These are phyloP conservation scores for Phoenicopterus ruber DNA, from an alignment of 2,113 vertebrate genomes.

Conservation along the genomic window DNA sequence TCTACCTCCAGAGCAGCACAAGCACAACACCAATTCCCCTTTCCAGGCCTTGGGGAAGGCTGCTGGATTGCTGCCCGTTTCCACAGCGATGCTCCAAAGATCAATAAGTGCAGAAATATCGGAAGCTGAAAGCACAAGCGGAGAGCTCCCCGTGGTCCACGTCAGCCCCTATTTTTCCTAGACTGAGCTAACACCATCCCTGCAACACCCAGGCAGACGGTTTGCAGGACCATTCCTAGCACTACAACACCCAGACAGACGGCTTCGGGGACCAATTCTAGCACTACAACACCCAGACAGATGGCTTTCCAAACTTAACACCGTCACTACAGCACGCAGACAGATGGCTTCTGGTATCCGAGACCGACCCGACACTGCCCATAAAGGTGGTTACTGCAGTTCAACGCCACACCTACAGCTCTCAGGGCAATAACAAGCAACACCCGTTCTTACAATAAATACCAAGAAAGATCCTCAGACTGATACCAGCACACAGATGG, in stretches of 20 bases:
- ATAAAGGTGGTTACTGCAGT: not conserved
- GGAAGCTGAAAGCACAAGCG: not conserved
- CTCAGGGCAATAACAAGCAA: not conserved
- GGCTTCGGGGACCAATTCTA: slow-evolving; percentile 23
- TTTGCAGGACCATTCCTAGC: not conserved
- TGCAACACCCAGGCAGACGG: not conserved
- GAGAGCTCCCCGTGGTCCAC: not conserved
- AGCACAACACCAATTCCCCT: not conserved
- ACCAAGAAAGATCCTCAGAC: not conserved
- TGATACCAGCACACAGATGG: not conserved
- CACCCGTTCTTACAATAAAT: not conserved
- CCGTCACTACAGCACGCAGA: not conserved
- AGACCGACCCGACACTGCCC: slow-evolving; percentile 6
- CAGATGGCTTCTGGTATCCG: slow-evolving; percentile 21
- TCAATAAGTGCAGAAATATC: not conserved
- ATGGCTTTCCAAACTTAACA: slow-evolving; percentile 52
- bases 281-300: slow-evolving; percentile 53
- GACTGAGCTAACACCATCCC: not conserved
- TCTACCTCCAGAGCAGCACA: not conserved
- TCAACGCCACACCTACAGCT: not conserved
- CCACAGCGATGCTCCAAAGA: not conserved
- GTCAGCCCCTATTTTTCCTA: not conserved
- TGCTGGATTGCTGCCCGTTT: not conserved
- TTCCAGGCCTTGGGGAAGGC: not conserved
- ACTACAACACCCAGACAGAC: slow-evolving; percentile 50